Evolutionary conservation across 2,113 vertebrate species (phyloP), one percentile per base, ranked within the genome.

Genomic region (Canis aureus): DNA sequence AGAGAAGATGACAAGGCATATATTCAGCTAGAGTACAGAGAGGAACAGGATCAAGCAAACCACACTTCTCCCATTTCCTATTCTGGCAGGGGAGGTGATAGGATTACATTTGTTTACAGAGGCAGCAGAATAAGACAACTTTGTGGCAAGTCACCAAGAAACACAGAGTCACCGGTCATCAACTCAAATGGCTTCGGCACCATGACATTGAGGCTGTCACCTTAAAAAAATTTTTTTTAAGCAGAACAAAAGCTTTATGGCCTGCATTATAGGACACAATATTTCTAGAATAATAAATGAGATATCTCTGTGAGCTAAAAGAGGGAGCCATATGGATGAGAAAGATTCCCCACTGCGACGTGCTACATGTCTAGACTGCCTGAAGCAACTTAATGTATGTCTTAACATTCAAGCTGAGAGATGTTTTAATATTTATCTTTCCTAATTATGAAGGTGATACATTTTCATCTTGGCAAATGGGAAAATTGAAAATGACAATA

Each of bases 351-450:
- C 89, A 87, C 60, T 78, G 79, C 23, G 67, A n/a, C 60, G 8
- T 73, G 62, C 94, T 73, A 67, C 27, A 32, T 15, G 55, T 59
- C 80, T 90, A 90, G 53, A 87, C 35, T 80, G 25, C 67, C 53
- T 17, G n/a, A 84, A 64, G 76, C 51, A 82, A 73, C 23, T 67
- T 90, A n/a, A 76, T n/a, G 23, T 16, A 32, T 49, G 82, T 60
- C 51, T 76, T 81, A 71, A 91, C 62, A 96, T 32, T 94, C 82
- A 93, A 69, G 38, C 93, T 62, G 76, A 53, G 62, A 89, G 71
- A 84, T 35, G 11, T 60, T 95, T 97, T 93, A 62, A 69, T 57
- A 71, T 88, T 80, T 95, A 62, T 84, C 64, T 90, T 69, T 95
- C 59, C 59, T 89, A 91, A 92, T 94, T 88, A 74, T 67, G 74